phyloP scores from a whole-genome alignment of 1,140 invertebrate species.

The Drosophila hydei region DNA sequence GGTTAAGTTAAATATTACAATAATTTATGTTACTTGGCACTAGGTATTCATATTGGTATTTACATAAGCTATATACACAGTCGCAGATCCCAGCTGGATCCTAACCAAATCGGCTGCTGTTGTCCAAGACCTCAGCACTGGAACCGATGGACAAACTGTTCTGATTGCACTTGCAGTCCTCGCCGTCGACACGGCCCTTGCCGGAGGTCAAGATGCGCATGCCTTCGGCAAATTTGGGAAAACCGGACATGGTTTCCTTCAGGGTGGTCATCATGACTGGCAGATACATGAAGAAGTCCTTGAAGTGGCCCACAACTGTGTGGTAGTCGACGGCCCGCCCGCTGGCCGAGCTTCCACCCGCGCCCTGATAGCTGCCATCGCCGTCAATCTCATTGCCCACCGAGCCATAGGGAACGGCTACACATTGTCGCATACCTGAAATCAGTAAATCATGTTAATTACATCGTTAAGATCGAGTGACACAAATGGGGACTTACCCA shows the following conservation, averaged over 20 bases:
- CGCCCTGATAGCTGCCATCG: conserved; percentile 47
- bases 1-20: not conserved
- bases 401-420: conserved; percentile 39
- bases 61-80: conserved; percentile 35
- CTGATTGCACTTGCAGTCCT: conserved; percentile 74
- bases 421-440: conserved; percentile 44
- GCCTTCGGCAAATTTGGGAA: conserved; percentile 78
- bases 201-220: conserved; percentile 69
- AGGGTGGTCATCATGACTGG: conserved; percentile 80
- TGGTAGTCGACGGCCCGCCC: conserved; percentile 67
- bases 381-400: conserved; percentile 58
- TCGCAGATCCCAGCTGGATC: not conserved
- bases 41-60: conserved; percentile 28
- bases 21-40: conserved; percentile 18
- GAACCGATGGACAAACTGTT: conserved; percentile 28
- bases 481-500: conserved; percentile 52
- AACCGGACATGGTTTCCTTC: conserved; percentile 77
- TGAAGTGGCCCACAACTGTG: conserved; percentile 73
- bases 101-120: conserved; percentile 54
- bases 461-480: not conserved
- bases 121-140: conserved; percentile 60
- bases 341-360: not conserved
- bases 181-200: conserved; percentile 55
- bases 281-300: conserved; percentile 81
- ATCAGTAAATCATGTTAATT: not conserved